A percentile compares a stretch with the other conserved stretches of the same genome.
These are phyloP conservation scores for Trichonephila inaurata DNA, from an alignment of 1,140 invertebrate species.

Conservation along the genomic window DNA sequence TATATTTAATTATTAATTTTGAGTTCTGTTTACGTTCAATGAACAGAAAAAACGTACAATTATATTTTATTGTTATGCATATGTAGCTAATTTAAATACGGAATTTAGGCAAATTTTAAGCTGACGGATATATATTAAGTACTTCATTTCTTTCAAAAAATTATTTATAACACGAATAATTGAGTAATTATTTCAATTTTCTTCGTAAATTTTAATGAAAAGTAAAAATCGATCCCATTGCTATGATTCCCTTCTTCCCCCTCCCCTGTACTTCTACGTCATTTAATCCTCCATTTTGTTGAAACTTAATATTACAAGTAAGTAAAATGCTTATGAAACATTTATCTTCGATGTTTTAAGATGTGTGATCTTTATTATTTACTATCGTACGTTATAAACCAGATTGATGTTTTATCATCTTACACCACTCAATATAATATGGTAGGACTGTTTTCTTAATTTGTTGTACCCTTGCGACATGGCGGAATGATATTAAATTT, in stretches of 20 bases:
- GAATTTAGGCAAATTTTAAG: too few species aligned
- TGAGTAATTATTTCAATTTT: not conserved
- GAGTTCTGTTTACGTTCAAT: too few species aligned
- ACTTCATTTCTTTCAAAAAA: too few species aligned
- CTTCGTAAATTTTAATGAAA: not conserved
- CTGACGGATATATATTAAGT: too few species aligned
- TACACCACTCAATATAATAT: not conserved
- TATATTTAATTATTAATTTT: too few species aligned
- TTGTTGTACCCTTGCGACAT: conserved; percentile 75
- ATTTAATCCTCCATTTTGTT: conserved; percentile 20
- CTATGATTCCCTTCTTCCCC: not conserved
- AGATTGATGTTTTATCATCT: not conserved
- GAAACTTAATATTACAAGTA: conserved; percentile 24
- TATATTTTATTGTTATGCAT: too few species aligned
- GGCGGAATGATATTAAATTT: conserved; percentile 72
- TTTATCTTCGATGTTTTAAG: not conserved
- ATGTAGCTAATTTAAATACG: too few species aligned
- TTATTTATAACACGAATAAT: too few species aligned
- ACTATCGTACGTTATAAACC: not conserved
- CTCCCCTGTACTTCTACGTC: not conserved
- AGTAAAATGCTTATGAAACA: not conserved
- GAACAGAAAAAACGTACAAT: too few species aligned
- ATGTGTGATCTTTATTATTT: not conserved
- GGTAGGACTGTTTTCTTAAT: conserved; percentile 62
- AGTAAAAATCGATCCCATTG: not conserved